A percentile compares a stretch with the other conserved stretches of the same genome.
phyloP scores from a whole-genome alignment of 2,888 invertebrate species.

The Orgyia antiqua region DNA sequence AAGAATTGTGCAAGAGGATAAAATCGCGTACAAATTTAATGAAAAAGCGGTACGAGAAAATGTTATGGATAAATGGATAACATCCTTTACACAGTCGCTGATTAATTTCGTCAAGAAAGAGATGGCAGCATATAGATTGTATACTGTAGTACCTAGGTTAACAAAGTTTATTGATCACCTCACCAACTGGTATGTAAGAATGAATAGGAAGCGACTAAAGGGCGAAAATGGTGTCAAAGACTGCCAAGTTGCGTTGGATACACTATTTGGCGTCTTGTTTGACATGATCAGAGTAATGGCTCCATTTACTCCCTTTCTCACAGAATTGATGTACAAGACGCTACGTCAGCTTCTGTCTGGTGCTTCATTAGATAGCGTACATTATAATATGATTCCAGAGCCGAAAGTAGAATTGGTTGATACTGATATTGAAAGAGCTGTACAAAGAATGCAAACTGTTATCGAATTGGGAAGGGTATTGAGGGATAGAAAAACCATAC shows the following conservation, averaged over 20 bases:
- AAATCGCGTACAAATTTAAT: slow-evolving; percentile 74
- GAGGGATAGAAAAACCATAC: slow-evolving; percentile 94
- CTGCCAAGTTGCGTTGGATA: slow-evolving; percentile 89
- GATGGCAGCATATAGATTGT: slow-evolving; percentile 96
- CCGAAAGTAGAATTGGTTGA: slow-evolving; percentile 86
- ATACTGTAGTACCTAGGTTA: slow-evolving; percentile 95
- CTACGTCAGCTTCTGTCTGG: slow-evolving; percentile 82
- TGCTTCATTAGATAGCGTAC: slow-evolving; percentile 85
- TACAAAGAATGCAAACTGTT: slow-evolving; percentile 95
- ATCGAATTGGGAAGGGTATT: slow-evolving; percentile 96
- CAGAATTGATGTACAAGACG: slow-evolving; percentile 96
- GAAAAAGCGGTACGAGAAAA: slow-evolving; percentile 79
- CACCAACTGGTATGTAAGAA: slow-evolving; percentile 99
- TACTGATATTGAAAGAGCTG: slow-evolving; percentile 91
- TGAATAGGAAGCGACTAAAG: slow-evolving; percentile 96
- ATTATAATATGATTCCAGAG: slow-evolving; percentile 93
- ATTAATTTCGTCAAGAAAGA: slow-evolving; percentile 92
- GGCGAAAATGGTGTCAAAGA: slow-evolving; percentile 91
- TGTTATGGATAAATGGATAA: slow-evolving; percentile 98
- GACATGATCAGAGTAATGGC: slow-evolving; percentile 96
- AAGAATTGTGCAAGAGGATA: slow-evolving; percentile 84
- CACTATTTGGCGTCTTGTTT: slow-evolving; percentile 91
- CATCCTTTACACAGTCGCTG: slow-evolving; percentile 96
- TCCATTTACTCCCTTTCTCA: slow-evolving; percentile 97
- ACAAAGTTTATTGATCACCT: slow-evolving; percentile 98